These are phyloP conservation scores for Tetramorium parvispinum DNA, from an alignment of 1,140 invertebrate species.

Conservation along the genomic window DNA sequence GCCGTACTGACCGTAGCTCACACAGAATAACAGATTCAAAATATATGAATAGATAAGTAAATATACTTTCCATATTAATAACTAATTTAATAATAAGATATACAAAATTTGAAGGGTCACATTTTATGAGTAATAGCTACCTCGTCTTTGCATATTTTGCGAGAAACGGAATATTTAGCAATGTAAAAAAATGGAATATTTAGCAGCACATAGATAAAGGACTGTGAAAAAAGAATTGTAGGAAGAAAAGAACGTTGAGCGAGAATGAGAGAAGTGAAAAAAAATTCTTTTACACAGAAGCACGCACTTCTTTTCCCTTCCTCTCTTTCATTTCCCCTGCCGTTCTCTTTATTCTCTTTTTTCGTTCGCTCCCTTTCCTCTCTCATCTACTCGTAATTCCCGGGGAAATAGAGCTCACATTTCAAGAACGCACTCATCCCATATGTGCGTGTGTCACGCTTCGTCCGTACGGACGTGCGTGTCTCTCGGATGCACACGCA, in stretches of 20 bases:
- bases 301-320: conserved; percentile 38
- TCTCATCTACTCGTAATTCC: conserved; percentile 62
- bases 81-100: too few relatives aligned
- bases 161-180: not conserved
- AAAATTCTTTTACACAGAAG: conserved; percentile 75
- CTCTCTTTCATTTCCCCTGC: conserved; percentile 25
- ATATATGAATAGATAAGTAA: not conserved
- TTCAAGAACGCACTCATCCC: conserved; percentile 67
- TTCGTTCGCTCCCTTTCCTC: not conserved
- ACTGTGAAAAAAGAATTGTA: not conserved
- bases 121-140: not conserved
- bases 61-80: not conserved
- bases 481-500: conserved; percentile 31
- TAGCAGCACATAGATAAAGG: conserved; percentile 1
- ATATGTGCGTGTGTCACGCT: conserved; percentile 52
- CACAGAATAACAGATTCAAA: not conserved
- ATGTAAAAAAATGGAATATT: conserved; percentile 8
- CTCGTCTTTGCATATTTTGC: not conserved
- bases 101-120: not conserved
- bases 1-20: not conserved
- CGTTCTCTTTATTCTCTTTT: conserved; percentile 1
- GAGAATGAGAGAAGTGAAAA: conserved; percentile 56
- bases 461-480: conserved; percentile 34
- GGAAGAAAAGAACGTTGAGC: conserved; percentile 37
- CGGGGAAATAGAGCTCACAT: conserved; percentile 68